Base-by-base conservation (phyloP, 2,113 vertebrate genomes). In the Plestiodon gilberti region DNA sequence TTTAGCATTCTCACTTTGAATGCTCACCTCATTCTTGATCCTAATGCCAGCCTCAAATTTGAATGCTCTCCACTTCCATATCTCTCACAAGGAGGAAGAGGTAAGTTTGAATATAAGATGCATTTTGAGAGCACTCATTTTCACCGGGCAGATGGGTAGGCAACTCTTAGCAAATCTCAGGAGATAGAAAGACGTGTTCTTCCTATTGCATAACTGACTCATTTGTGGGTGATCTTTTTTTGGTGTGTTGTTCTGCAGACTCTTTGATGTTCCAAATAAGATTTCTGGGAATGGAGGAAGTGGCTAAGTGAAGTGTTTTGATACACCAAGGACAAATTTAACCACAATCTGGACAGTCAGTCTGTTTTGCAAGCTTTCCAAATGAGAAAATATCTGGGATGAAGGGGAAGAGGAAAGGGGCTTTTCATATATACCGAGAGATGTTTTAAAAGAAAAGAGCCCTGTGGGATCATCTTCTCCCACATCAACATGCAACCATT, bases 321-420 rank as follows among this genome's bases (percentile, higher is more conserved):
- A 88, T 3, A 2, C 30, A 85, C 38, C 70, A 78, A 6, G 64
- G 14, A 88, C 89, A 30, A 87, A 73, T 78, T 78, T 28, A 76
- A 70, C 3, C 84, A 10, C 3, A 82, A 14, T 87, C 59, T 77
- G 79, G 30, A 75, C 59, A 7, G 71, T 2, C 76, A 3, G 62
- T 84, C 18, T 81, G 69, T 18, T 6, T 85, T 89, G 83, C 79
- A 2, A 22, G 33, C 20, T 28, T 33, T 18, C n/a, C 48, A 33
- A 59, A 83, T 33, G n/a, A 38, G 0, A 33, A 52, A 70, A 57
- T 69, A 14, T n/a, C 28, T n/a, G 59, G 30, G 30, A 7, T 10
- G 30, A 38, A 48, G 38, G 18, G 25, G 43, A 48, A 48, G 43
- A 48, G 43, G 43, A 48, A 48, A 48, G 43, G 43, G 43, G 43